phyloP scores from a whole-genome alignment of 1,140 invertebrate genomes.

The Bursaphelenchus mucronatus region DNA sequence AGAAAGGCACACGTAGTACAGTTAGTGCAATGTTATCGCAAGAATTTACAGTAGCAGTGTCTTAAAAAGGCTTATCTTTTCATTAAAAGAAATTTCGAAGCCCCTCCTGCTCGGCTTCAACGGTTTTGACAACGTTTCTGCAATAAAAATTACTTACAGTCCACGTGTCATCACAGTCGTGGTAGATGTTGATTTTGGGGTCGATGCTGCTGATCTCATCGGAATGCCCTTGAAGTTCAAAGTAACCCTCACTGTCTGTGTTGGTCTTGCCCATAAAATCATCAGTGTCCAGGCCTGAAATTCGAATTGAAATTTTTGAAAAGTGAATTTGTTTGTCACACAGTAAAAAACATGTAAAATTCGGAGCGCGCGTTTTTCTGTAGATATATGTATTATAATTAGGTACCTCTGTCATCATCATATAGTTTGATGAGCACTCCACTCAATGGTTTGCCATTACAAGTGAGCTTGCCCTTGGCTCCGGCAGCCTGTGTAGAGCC shows the following conservation, averaged over 20 bases:
- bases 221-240: conserved; percentile 46
- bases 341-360: not conserved
- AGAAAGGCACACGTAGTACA: too few species aligned
- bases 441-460: conserved; percentile 16
- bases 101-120: not conserved
- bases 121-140: conserved; percentile 1
- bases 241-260: conserved; percentile 45
- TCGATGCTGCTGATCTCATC: conserved; percentile 55
- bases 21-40: conserved; percentile 3
- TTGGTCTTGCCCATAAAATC: conserved; percentile 28
- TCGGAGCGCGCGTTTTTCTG: not conserved
- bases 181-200: conserved; percentile 56
- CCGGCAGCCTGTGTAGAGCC: conserved; percentile 13
- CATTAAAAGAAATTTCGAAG: not conserved
- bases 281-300: conserved; percentile 31
- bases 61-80: not conserved
- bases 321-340: too few species aligned
- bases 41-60: not conserved
- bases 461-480: conserved; percentile 7
- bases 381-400: not conserved
- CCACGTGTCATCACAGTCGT: conserved; percentile 49
- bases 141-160: conserved; percentile 14
- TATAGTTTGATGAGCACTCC: conserved; percentile 41
- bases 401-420: conserved; percentile 43
- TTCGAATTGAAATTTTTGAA: not conserved